Evolutionary conservation across 2,113 vertebrate species (phyloP), one percentile per base, ranked within the genome.

Genomic region (Indicator maculatus): DNA sequence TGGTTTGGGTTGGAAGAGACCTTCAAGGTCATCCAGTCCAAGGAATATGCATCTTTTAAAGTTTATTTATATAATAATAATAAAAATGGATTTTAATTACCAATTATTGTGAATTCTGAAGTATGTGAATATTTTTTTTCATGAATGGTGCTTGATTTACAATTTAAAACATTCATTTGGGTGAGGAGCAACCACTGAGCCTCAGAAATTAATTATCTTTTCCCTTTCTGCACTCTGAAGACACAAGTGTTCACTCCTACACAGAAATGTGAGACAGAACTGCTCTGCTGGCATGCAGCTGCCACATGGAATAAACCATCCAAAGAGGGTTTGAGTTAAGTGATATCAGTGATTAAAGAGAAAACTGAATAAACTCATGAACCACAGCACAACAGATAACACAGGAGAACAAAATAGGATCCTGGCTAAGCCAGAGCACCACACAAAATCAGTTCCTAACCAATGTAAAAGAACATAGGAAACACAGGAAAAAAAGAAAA

Each of bases 91-190:
- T 19, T 38, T 30, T 13, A 12, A 44, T 45, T 44, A 38, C 33
- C 58, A n/a, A 53, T 27, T 30, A 24, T 2, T 27, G 14, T 21
- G 17, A 67, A 44, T 72, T 60, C 41, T 3, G 44, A 38, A 15
- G 6, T 4, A 19, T 10, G 14, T 9, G 5, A 60, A 26, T 47
- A 50, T 5, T 45, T 76, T n/a, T n/a, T 47, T 72, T 47, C 39
- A 24, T 8, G 1, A 2, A 6, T 1, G 3, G 4, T 1, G 0
- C 26, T 14, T 28, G 1, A 3, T n/a, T 79, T 50, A 39, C 17
- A 27, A 16, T 63, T 16, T 23, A 65, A 56, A 85, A 26, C n/a
- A 56, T 26, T 61, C 27, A 65, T 19, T 16, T 8, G 33, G 12
- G 45, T 59, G 74, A 20, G 36, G 1, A 72, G 55, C n/a, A 79